Base-by-base conservation (phyloP, 2,888 invertebrate genomes). In the Eretmocerus hayati region DNA sequence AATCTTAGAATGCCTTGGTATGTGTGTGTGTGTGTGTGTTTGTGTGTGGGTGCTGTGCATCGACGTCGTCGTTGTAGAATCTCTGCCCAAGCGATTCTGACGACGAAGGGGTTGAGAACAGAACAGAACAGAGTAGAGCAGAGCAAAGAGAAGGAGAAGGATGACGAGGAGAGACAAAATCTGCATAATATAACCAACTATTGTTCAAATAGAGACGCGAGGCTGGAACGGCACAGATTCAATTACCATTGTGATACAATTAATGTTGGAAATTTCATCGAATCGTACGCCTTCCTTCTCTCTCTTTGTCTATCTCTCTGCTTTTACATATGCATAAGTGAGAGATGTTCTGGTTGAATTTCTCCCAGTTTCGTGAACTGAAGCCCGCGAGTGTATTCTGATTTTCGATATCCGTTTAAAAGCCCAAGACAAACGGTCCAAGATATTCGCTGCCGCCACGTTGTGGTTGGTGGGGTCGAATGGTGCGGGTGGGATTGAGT, bases 101-200 rank as follows among this genome's bases (percentile, higher is more conserved):
- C n/a, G n/a, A n/a, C n/a, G n/a, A n/a, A n/a, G n/a, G n/a, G n/a
- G n/a, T n/a, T n/a, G n/a, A n/a, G n/a, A n/a, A n/a, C n/a, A n/a
- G n/a, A n/a, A n/a, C n/a, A n/a, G n/a, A n/a, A n/a, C n/a, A 42
- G 39, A 30, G 39, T 32, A 20, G 23, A 36, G 21, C 13, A 33
- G 39, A 5, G 26, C 15, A 19, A 9, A 15, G 42, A 43, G 54
- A 46, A 35, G 40, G 55, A 49, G 46, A 55, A 51, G 46, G 47
- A 51, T 22, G 32, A 46, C 46, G 42, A 31, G 33, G 42, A 36
- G 8, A 9, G 36, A 19, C 52, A 59, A 70, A 72, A 72, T 71
- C 68, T 71, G 67, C 69, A 72, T 72, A 71, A 71, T 71, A 71
- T 70, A 71, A 70, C 70, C 71, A 70, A 71, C 71, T 71, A 71